Base-by-base conservation (phyloP, 1,140 invertebrate genomes). In the Bombus impatiens region DNA sequence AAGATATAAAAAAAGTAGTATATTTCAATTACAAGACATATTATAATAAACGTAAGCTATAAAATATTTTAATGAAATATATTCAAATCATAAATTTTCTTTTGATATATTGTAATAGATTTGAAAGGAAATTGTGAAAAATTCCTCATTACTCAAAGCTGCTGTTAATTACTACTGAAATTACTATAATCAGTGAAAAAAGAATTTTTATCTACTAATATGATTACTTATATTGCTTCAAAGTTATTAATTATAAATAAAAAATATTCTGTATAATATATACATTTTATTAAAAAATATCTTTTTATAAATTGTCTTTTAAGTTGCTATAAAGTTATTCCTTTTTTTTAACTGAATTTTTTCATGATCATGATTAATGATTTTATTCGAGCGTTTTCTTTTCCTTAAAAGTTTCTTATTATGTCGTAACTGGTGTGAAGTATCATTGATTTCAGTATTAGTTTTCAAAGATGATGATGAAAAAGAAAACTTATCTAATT, bases 351-450 rank as follows among this genome's bases (percentile, higher is more conserved):
- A 82, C 75, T 91, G 87, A 44, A 71, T 82, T 25, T 96, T 96
- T n/a, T 95, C 94, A 18, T 96, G 95, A 4, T 94, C 92, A 0
- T 93, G 53, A 3, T 93, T 93, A 28, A 74, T 32, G 28, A 42
- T 82, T 89, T 96, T 95, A 9, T 95, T 94, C 8, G 96, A 93
- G 93, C 95, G 95, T 91, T 95, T 96, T 78, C 96, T 94, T 91
- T 97, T 97, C 65, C 96, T 95, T 86, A 96, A 91, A 25, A 96
- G 96, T 88, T 96, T 95, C 44, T 87, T 78, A 96, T 95, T 89
- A 94, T 86, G 93, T 92, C 82, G 77, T 94, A 47, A 59, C 25
- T n/a, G 13, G 35, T 37, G 15, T 15, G 22, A 13, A 37, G 32
- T 42, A 32, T 35, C 9, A 25, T 71, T 40, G 95, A 95, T n/a